A percentile compares a stretch with the other conserved stretches of the same genome.
These are phyloP conservation scores for Mylabris sibirica DNA, from an alignment of 2,888 invertebrate species.

Conservation along the genomic window DNA sequence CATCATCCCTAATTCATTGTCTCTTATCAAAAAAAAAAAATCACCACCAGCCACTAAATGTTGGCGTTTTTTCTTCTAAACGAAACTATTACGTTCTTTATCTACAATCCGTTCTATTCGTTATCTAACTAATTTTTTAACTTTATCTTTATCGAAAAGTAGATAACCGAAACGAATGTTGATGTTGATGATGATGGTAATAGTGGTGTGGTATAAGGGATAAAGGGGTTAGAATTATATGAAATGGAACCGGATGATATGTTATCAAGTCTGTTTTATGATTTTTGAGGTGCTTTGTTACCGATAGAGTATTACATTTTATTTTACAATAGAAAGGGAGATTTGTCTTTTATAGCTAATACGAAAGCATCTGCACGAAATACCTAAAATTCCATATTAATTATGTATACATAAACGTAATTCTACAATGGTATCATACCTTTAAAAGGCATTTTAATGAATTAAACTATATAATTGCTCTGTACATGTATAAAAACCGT, in stretches of 20 bases:
- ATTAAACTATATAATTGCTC: slow-evolving; percentile 51
- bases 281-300: background rate
- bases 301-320: background rate
- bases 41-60: slow-evolving; percentile 20
- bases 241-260: slow-evolving; percentile 3
- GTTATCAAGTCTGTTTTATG: slow-evolving; percentile 7
- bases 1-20: background rate
- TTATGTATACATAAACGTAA: slow-evolving; percentile 6
- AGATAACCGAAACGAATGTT: slow-evolving; percentile 30
- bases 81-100: slow-evolving; percentile 29
- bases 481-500: slow-evolving; percentile 48
- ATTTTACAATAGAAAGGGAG: background rate
- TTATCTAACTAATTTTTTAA: slow-evolving; percentile 40
- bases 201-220: background rate
- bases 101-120: slow-evolving; percentile 35
- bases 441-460: slow-evolving; percentile 45
- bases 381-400: background rate
- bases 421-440: slow-evolving; percentile 42
- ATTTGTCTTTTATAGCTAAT: background rate
- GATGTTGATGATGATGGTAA: slow-evolving; percentile 7
- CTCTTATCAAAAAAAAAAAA: slow-evolving; percentile 18
- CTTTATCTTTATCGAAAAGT: slow-evolving; percentile 34
- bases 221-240: background rate
- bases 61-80: background rate
- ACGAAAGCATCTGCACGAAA: background rate